Conservation (phyloP, 2,888 invertebrate genomes). For the Temnothorax ravouxi region DNA sequence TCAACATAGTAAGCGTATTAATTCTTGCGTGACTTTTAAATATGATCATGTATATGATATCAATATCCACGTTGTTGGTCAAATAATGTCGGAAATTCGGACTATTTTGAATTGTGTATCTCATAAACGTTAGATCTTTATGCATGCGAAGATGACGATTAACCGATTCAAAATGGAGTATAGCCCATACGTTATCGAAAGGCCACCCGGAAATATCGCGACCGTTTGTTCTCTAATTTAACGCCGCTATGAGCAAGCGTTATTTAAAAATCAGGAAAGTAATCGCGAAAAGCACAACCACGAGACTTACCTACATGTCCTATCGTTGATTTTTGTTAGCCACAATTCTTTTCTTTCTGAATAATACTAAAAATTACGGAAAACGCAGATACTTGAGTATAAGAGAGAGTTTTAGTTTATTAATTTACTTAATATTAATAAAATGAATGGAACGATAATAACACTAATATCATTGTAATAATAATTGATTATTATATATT, state of each 20-base stretch:
- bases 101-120: neutral
- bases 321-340: constrained; percentile 73
- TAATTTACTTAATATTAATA: constrained; percentile 85
- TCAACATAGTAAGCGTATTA: neutral
- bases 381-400: constrained; percentile 72
- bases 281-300: constrained; percentile 65
- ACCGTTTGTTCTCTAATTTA: constrained; percentile 35
- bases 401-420: constrained; percentile 79
- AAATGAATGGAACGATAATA: constrained; percentile 82
- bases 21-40: neutral
- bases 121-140: neutral
- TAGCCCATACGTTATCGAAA: constrained; percentile 27
- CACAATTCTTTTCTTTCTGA: constrained; percentile 55
- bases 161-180: constrained; percentile 4
- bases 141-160: constrained; percentile 39
- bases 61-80: neutral
- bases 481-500: constrained; percentile 83
- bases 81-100: neutral
- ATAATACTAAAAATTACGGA: constrained; percentile 50
- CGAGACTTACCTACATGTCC: constrained; percentile 65
- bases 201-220: constrained; percentile 35
- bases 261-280: constrained; percentile 46
- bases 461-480: constrained; percentile 86
- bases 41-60: neutral
- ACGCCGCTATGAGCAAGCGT: constrained; percentile 37